Base-by-base conservation (phyloP, 1,140 invertebrate genomes). In the Caerostris darwini region DNA sequence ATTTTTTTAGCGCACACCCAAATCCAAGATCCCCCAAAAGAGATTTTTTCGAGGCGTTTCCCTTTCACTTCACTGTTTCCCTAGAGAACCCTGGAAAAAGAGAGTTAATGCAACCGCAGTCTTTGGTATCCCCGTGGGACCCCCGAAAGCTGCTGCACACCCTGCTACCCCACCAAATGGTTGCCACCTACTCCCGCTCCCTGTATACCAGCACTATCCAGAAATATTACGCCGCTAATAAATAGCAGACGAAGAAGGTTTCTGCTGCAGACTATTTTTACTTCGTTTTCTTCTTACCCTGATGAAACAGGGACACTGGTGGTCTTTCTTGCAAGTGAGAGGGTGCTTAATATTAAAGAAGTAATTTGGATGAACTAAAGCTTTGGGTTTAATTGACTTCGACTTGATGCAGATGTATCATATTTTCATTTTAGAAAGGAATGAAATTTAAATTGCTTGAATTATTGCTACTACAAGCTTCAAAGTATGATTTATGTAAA, bases 191-290 rank as follows among this genome's bases (percentile, higher is more conserved):
- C 14, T n/a, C 83, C 5, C 56, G 3, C 12, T 8, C 56, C 71
- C 14, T 58, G 56, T 19, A 7, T 57, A 6, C n/a, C n/a, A 17
- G n/a, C n/a, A 59, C 34, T 50, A 77, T 57, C 81, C 56, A 87
- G 82, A 86, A 87, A 93, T 86, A 93, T 93, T 86, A 93, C 64
- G 57, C 2, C 59, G 53, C 64, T 93, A 93, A 93, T 93, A 93
- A 93, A 87, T 93, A 93, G 92, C 53, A 83, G 58, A 93, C 87
- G 92, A 93, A 77, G 82, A 17, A 17, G 58, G 8, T 53, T 81
- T 89, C 5, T 58, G 34, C 34, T 34, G 34, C 34, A n/a, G n/a
- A 34, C 34, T 4, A 5, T 90, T 58, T 7, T 34, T 82, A 57
- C n/a, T 77, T 82, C 50, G 34, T 91, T 59, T 3, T 50, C 14